phyloP scores from a whole-genome alignment of 2,113 vertebrate genomes.

The Indri indri region DNA sequence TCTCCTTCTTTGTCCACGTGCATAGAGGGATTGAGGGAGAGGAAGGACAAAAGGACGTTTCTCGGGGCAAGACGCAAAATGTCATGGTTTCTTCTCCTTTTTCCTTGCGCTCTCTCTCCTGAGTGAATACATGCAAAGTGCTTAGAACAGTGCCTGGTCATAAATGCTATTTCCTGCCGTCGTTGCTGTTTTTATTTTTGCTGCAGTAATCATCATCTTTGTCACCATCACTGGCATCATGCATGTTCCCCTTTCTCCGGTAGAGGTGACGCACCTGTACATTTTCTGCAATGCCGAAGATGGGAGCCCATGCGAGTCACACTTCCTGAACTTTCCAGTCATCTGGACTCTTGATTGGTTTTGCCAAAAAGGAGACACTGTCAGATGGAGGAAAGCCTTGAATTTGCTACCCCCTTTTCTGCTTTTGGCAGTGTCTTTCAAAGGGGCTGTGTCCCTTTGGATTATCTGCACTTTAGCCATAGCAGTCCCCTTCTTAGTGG shows the following conservation, averaged over 20 bases:
- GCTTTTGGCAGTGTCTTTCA: neutral
- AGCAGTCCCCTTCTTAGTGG: neutral
- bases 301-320: neutral
- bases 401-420: neutral
- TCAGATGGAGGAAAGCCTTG: neutral
- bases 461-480: neutral
- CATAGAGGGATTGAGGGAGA: neutral
- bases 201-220: too few species aligned
- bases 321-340: neutral
- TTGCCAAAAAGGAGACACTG: neutral
- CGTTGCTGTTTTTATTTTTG: neutral
- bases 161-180: neutral
- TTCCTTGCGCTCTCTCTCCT: neutral
- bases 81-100: neutral
- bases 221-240: neutral
- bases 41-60: neutral
- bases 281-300: neutral
- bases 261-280: neutral
- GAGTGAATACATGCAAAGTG: neutral
- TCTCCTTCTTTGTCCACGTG: neutral
- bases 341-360: neutral
- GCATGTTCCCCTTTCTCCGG: neutral
- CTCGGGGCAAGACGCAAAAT: neutral
- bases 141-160: neutral
- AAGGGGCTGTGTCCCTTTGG: neutral